These are phyloP conservation scores for Haliaeetus leucogaster DNA, from an alignment of 2,113 vertebrate species.

Conservation along the genomic window DNA sequence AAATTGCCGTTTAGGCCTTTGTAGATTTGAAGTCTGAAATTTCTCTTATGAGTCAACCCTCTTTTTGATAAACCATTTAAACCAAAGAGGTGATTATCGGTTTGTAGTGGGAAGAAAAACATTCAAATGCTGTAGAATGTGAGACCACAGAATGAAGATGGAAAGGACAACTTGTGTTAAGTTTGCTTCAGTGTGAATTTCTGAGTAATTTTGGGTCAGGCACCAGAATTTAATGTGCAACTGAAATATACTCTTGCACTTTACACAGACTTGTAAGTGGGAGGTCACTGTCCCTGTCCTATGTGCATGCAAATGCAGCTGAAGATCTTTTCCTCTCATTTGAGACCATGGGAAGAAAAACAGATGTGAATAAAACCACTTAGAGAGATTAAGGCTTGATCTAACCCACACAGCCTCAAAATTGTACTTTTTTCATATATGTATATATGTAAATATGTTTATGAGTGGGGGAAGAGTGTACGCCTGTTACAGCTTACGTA, in stretches of 20 bases:
- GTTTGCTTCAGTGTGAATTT: neutral
- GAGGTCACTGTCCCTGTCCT: neutral
- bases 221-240: neutral
- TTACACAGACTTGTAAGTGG: neutral
- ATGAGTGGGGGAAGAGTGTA: neutral
- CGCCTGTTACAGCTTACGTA: neutral
- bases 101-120: neutral
- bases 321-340: neutral
- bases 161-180: neutral
- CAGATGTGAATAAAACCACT: neutral
- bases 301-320: neutral
- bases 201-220: neutral
- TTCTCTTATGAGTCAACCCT: neutral
- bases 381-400: neutral
- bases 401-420: neutral
- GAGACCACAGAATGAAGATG: neutral
- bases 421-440: neutral
- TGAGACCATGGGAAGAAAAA: neutral
- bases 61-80: neutral
- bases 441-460: neutral
- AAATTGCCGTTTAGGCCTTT: neutral
- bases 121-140: neutral
- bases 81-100: neutral
- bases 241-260: neutral
- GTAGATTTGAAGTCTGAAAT: neutral